Evolutionary conservation across 1,140 invertebrate genomes (phyloP).

Genomic region (Teleogryllus occipitalis): DNA sequence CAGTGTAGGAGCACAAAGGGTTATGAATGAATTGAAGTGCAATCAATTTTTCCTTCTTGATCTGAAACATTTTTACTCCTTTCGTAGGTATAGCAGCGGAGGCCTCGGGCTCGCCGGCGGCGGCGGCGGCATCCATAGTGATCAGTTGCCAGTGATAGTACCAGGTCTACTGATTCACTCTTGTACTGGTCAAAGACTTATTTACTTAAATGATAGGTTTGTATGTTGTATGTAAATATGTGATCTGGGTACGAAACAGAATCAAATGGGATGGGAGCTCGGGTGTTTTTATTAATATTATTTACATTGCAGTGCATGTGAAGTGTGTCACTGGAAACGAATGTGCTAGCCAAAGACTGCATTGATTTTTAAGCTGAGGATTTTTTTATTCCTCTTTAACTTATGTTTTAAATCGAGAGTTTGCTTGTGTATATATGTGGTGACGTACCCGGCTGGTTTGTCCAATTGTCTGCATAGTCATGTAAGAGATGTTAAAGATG

Average conservation of each 20-base stretch:
- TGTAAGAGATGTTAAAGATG: background rate
- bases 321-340: background rate
- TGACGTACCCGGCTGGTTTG: background rate
- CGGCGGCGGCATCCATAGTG: background rate
- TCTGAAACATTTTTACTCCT: background rate
- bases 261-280: background rate
- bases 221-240: background rate
- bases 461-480: background rate
- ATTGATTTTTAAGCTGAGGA: background rate
- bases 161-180: background rate
- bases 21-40: background rate
- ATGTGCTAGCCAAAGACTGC: background rate
- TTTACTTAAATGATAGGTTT: background rate
- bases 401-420: background rate
- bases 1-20: too few relatives aligned
- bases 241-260: background rate
- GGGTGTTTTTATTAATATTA: background rate
- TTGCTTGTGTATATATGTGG: background rate
- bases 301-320: background rate
- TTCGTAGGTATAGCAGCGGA: background rate
- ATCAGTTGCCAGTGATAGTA: background rate
- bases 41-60: background rate
- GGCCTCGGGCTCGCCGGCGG: background rate
- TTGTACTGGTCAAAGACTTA: background rate
- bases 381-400: background rate